Evolutionary conservation across 2,888 invertebrate species (phyloP).

Genomic region (Strigamia crassipes): DNA sequence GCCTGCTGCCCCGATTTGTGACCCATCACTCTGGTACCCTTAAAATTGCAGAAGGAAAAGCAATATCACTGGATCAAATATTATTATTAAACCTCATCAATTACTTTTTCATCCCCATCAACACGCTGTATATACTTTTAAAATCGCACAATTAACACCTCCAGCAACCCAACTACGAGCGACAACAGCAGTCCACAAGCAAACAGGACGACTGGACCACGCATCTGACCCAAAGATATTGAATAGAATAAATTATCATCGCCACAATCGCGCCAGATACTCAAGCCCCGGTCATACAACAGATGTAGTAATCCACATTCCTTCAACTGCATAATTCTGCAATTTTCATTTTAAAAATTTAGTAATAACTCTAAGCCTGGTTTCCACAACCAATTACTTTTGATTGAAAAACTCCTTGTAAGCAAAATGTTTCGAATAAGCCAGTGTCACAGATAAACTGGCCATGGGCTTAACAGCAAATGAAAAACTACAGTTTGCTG

Average conservation of each 20-base stretch:
- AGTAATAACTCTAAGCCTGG: background rate
- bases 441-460: background rate
- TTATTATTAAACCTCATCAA: too few species aligned
- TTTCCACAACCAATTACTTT: background rate
- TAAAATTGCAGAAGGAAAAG: too few species aligned
- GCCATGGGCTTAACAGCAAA: background rate
- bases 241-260: background rate
- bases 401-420: background rate
- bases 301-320: background rate
- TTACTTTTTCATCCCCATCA: too few species aligned
- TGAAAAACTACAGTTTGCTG: background rate
- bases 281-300: background rate
- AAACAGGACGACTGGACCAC: background rate
- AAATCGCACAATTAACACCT: background rate
- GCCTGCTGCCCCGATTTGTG: too few species aligned
- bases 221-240: background rate
- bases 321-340: background rate
- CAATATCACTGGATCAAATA: too few species aligned
- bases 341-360: background rate
- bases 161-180: background rate
- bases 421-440: background rate
- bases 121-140: too few species aligned
- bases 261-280: background rate
- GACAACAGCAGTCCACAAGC: background rate
- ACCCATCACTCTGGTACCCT: too few species aligned